Evolutionary conservation across 2,113 vertebrate genomes (phyloP), one percentile per base, ranked within the genome.

Genomic region (Macaca nemestrina): DNA sequence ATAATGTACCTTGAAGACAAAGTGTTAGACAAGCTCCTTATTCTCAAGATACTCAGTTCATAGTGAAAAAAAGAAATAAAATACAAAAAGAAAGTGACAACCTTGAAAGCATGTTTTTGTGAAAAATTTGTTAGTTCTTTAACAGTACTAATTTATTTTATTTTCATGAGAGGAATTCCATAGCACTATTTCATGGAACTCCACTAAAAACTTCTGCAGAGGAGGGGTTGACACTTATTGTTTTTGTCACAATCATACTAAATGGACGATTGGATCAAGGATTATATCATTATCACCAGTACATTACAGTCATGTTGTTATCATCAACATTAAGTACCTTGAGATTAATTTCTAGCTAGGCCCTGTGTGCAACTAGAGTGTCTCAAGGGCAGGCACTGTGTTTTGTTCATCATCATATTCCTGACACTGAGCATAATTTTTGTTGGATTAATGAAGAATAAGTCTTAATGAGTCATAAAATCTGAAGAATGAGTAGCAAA

Each of bases 401-500:
- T 93, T 96, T 82, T 84, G 72, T 55, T 90, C 76, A 50, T 84
- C 82, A 61, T 79, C 61, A 52, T 64, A 61, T 61, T 43, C 80
- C 17, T 92, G 70, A 95, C 61, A 75, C 16, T 25, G 82, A 82
- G 13, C 48, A 82, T 89, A 79, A 94, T 89, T 94, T 97, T 80
- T 43, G 22, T 25, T 80, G 82, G 94, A 97, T 94, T 95, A 91
- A 84, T 83, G 79, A 52, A 72, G 86, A 93, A 50, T 43, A 80
- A 73, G 45, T 88, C 72, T 55, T 93, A 92, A 90, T 88, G 85
- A 85, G 72, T 84, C 89, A 96, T 95, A 96, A 95, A 97, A 93
- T 95, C 81, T 93, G 52, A 92, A 81, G 96, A 96, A 93, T 55
- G 40, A 96, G 16, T 81, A 88, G 57, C 94, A 48, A 25, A 84